Conservation (phyloP, 2,888 invertebrate genomes). For the Parnassius orleans region DNA sequence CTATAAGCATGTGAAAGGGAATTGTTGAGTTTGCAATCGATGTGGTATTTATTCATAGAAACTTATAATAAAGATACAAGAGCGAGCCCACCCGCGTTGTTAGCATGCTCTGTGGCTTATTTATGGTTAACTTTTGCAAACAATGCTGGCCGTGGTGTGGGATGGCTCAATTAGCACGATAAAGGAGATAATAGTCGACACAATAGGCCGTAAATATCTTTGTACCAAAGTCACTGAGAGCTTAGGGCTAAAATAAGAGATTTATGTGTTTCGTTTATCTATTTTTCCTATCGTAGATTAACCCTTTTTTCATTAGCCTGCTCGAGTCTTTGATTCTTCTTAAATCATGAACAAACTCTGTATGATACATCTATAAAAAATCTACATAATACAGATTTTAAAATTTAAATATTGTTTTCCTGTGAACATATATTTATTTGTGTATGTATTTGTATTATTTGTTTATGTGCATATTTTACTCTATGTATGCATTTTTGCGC, state of each 20-base stretch:
- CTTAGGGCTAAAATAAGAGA: constrained; percentile 32
- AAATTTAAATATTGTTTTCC: too few relatives aligned
- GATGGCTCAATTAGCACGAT: constrained; percentile 75
- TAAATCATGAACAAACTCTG: not conserved
- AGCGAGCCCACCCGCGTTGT: constrained; percentile 64
- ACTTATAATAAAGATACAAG: constrained; percentile 36
- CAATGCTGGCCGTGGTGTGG: constrained; percentile 66
- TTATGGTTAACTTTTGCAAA: constrained; percentile 73
- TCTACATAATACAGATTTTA: too few relatives aligned
- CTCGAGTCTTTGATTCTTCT: not conserved
- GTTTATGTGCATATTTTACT: too few relatives aligned
- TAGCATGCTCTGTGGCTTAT: constrained; percentile 46
- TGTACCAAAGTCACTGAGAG: constrained; percentile 38
- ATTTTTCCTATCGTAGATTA: constrained; percentile 26
- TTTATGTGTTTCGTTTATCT: constrained; percentile 31
- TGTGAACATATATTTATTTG: too few relatives aligned
- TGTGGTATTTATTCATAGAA: constrained; percentile 29
- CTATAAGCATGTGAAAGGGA: constrained; percentile 9
- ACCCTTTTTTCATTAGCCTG: constrained; percentile 20
- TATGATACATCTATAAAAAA: too few relatives aligned
- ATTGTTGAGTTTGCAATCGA: constrained; percentile 19
- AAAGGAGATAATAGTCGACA: constrained; percentile 57
- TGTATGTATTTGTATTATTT: too few relatives aligned
- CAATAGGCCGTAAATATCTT: constrained; percentile 68
- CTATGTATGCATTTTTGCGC: too few relatives aligned